Evolutionary conservation across 2,113 vertebrate species (phyloP), one percentile per base, ranked within the genome.

Genomic region (Craseonycteris thonglongyai): DNA sequence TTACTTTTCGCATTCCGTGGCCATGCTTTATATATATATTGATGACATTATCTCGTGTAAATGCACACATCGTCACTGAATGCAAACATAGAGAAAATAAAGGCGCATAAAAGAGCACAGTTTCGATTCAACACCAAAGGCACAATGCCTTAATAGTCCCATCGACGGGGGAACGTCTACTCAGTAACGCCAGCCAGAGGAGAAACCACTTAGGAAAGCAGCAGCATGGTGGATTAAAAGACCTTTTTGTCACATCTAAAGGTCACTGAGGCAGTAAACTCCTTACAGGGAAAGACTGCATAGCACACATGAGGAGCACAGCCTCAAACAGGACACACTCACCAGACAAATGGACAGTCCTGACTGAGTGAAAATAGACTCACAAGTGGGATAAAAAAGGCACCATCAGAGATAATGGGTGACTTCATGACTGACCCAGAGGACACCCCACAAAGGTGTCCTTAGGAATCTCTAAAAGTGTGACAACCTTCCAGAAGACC

Each of bases 231-330:
- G 96, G 97, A 98, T 98, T 98, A 97, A 98, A 98, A 97, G 90
- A 92, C 10, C 93, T 97, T 97, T 98, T 97, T 96, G 96, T 96
- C 94, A 97, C 91, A 94, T 94, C 94, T 79, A 98, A 98, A 98
- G 98, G 98, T 98, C 98, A 98, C 96, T n/a, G 96, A 98, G 96
- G 97, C 98, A 97, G 97, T 91, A 97, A 98, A 97, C 71, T 58
- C 95, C 97, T 97, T 96, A 98, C 98, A 97, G 96, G 91, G 82
- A 90, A 97, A 98, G 96, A 97, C 95, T 93, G 88, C 85, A 75
- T 96, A 98, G 98, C 93, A 96, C 0, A 54, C 97, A 92, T n/a
- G 86, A 97, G 92, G 84, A 63, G 84, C 45, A 45, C 2, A 59
- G 93, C 35, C 81, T 94, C 61, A 61, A 87, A 82, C 63, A 54